Evolutionary conservation across 2,113 vertebrate species (phyloP).

Genomic region (Apus apus): DNA sequence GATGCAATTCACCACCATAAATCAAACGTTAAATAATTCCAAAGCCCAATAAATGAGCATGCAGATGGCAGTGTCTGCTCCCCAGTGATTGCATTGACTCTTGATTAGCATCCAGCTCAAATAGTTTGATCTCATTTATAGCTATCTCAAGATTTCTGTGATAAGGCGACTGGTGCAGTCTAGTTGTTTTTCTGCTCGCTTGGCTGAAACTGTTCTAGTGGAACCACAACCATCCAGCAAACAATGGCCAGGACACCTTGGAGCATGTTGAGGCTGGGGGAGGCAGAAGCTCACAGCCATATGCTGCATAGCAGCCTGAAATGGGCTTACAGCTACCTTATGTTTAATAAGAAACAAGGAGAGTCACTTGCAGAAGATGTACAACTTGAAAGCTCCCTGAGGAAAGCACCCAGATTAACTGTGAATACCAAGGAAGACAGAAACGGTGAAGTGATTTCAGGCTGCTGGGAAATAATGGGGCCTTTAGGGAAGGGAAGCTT

Average conservation of each 20-base stretch:
- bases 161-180: neutral
- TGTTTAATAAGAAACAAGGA: neutral
- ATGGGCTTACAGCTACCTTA: neutral
- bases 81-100: conserved; percentile 4
- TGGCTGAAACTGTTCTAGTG: neutral
- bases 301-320: neutral
- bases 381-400: neutral
- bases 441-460: neutral
- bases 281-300: neutral
- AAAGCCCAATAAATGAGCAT: neutral
- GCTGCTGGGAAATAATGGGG: neutral
- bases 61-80: conserved; percentile 45
- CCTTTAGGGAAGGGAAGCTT: neutral
- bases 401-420: neutral
- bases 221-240: neutral
- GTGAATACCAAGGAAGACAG: neutral
- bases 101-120: conserved; percentile 22
- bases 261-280: fast-evolving
- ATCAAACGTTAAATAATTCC: conserved; percentile 34
- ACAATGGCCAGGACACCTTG: neutral
- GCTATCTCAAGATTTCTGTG: neutral
- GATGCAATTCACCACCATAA: conserved; percentile 1
- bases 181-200: neutral
- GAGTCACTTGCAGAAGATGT: neutral
- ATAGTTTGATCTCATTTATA: conserved; percentile 10